These are phyloP conservation scores for Numenius phaeopus DNA, from an alignment of 2,797 vertebrate species.

Conservation along the genomic window DNA sequence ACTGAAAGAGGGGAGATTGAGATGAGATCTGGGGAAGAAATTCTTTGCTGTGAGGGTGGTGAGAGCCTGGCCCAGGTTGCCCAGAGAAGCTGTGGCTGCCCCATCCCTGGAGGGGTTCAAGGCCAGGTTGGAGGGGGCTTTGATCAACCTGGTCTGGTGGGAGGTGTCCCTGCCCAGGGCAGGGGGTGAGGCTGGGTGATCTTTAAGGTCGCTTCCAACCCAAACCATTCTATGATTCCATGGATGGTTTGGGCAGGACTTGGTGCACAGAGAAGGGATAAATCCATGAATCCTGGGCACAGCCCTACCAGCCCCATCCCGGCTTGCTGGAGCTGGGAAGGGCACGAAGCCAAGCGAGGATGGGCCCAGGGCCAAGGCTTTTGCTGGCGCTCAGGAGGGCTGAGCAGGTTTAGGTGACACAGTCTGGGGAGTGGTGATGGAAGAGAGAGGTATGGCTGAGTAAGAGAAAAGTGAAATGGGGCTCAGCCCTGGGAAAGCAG, in stretches of 20 bases:
- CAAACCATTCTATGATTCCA: background rate
- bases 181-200: background rate
- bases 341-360: accelerated
- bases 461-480: background rate
- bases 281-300: accelerated
- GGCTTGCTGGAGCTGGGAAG: background rate
- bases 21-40: no score
- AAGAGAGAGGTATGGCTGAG: background rate
- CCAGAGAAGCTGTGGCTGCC: no score
- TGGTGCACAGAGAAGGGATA: background rate
- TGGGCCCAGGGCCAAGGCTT: background rate
- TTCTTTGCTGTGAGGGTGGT: no score
- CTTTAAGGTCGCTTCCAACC: background rate
- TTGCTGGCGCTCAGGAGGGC: background rate
- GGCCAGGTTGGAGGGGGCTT: background rate
- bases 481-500: background rate
- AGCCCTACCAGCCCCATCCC: accelerated
- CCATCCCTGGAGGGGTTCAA: background rate
- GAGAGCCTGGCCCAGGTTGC: no score
- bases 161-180: background rate
- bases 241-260: background rate
- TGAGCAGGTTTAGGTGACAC: background rate
- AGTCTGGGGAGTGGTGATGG: background rate
- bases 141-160: background rate
- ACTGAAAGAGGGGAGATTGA: no score